Base-by-base conservation (phyloP, 2,888 invertebrate species). In the Venusia cambrica region DNA sequence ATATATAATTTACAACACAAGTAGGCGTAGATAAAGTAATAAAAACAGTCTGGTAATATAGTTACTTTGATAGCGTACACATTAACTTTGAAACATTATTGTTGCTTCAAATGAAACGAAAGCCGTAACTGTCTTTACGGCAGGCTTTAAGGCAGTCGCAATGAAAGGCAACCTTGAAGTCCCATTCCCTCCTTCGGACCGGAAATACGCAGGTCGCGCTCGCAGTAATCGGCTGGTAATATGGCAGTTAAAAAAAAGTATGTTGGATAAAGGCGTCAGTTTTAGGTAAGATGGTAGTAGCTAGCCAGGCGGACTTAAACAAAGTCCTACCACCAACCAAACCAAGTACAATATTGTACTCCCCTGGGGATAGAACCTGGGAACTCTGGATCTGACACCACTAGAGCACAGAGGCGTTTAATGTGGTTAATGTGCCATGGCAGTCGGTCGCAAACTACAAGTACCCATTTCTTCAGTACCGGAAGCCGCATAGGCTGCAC, bases 401-500 rank as follows among this genome's bases (percentile, higher is more conserved):
- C n/a, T n/a, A n/a, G n/a, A n/a, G n/a, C n/a, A n/a, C n/a, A n/a
- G n/a, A n/a, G n/a, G n/a, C n/a, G n/a, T n/a, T n/a, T n/a, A n/a
- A n/a, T n/a, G n/a, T n/a, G n/a, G 17, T 17, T 17, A 6, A 22
- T 12, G 25, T 33, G 25, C 15, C 13, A 9, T 3, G 8, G 4
- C n/a, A 11, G 12, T n/a, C 16, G 5, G 2, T 5, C 22, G 12
- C 7, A 5, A 31, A 22, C 22, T 31, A 22, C 5, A 11, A 8
- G 13, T 19, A 29, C 13, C 8, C 12, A 29, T 28, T 32, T 17
- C 16, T 16, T 22, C 8, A 20, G 25, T 34, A 30, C 63, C 74
- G 69, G 71, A 70, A 70, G 27, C 30, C 41, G 28, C 9, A 14
- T 29, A 16, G 24, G 24, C 51, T 53, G 61, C 76, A 76, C 73